Base-by-base conservation (phyloP, 2,113 vertebrate species). In the Aptenodytes patagonicus region DNA sequence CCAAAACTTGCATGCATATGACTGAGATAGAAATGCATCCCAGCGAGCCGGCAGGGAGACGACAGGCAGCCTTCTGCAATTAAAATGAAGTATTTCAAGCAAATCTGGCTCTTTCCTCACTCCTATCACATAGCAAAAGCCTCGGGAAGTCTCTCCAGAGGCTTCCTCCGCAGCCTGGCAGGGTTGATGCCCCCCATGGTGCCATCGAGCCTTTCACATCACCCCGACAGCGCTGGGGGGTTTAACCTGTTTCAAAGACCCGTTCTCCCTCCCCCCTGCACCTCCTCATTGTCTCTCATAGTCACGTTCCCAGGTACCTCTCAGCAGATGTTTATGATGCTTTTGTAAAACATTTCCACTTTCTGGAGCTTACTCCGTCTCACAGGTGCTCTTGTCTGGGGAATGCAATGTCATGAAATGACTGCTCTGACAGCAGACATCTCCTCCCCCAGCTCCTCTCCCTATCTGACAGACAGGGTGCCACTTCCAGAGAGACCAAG, bases 281-380 rank as follows among this genome's bases (percentile, higher is more conserved):
- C 36, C 62, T 83, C 62, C 68, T 46, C 40, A n/a, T 94, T 94
- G 40, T 64, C 54, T 54, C 54, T 73, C 5, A 3, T 16, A 78
- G 71, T 81, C 92, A 93, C 14, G 2, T 95, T 88, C 55, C 62
- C 85, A 90, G 81, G 49, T 90, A 88, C 49, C 34, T 64, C 84
- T 91, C 84, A 88, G 58, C 92, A 96, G 84, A 94, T 85, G 87
- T 95, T 96, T 87, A 92, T 12, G 16, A 42, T 54, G 57, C 13
- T 89, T 96, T 83, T 85, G 58, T 85, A 51, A 91, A 95, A 80
- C 49, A 42, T 47, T 90, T 85, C 49, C 78, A 76, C 75, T 69
- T 83, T 83, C 70, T 85, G 36, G 65, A 86, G 92, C 52, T 80
- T 36, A 72, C 62, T 70, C 42, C 29, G 18, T 80, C 77, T 91